These are phyloP conservation scores for Artibeus lituratus DNA, from an alignment of 2,797 vertebrate species.

Conservation along the genomic window DNA sequence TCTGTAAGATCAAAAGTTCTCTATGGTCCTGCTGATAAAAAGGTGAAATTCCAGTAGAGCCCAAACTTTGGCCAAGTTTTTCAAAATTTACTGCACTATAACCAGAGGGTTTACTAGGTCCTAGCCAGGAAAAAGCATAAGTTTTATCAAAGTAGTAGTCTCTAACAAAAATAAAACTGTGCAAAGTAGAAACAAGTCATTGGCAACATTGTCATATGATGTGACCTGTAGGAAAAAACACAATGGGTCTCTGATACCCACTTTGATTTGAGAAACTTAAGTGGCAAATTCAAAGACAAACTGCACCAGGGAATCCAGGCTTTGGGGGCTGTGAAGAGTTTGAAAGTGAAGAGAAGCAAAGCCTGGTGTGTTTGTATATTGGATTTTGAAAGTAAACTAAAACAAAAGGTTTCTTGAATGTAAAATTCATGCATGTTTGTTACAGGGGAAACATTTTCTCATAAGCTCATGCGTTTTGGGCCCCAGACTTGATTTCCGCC, in stretches of 20 bases:
- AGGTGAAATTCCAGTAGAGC: slow-evolving; percentile 29
- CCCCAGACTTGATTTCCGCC: background rate
- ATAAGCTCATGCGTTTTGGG: background rate
- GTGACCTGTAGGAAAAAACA: background rate
- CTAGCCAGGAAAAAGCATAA: background rate
- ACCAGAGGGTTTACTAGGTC: background rate
- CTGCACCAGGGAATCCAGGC: background rate
- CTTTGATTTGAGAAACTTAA: background rate
- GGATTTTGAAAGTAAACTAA: background rate
- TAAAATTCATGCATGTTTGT: background rate
- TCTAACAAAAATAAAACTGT: slow-evolving; percentile 7
- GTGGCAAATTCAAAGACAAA: background rate
- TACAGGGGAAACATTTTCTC: background rate
- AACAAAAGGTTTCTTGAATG: background rate
- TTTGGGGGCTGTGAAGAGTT: background rate
- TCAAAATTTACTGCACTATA: background rate
- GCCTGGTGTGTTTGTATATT: background rate
- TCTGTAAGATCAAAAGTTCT: slow-evolving; percentile 33
- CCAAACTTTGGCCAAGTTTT: background rate
- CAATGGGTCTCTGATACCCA: background rate
- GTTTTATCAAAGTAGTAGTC: background rate
- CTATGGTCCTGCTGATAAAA: background rate
- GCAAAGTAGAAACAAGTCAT: background rate
- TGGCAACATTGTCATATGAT: background rate
- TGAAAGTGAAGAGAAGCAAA: background rate